Conservation (phyloP, 2,797 vertebrate species). For the Leuciscus waleckii region DNA sequence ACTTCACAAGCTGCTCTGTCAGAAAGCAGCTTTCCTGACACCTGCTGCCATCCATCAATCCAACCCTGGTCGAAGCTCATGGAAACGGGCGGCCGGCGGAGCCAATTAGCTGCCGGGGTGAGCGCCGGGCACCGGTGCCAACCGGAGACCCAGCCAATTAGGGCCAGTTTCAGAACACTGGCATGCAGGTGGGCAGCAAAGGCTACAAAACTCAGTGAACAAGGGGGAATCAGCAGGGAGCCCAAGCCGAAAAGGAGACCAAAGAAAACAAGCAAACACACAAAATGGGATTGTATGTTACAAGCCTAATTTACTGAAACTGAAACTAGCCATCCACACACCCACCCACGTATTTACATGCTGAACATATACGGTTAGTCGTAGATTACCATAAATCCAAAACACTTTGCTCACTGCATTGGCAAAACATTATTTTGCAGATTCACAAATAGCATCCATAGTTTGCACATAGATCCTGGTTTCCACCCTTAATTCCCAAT, state of each 20-base stretch:
- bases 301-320: constrained; percentile 19
- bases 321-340: constrained; percentile 25
- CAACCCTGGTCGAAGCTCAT: constrained; percentile 52
- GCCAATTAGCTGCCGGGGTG: constrained; percentile 81
- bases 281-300: background rate
- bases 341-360: constrained; percentile 8
- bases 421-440: background rate
- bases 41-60: constrained; percentile 77
- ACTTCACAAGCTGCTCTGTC: constrained; percentile 72
- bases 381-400: constrained; percentile 12
- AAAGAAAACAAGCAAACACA: constrained; percentile 34
- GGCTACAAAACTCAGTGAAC: constrained; percentile 48
- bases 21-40: constrained; percentile 74
- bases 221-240: constrained; percentile 42
- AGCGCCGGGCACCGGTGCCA: constrained; percentile 69
- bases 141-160: constrained; percentile 79
- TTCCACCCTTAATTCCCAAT: background rate
- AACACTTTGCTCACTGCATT: constrained; percentile 13
- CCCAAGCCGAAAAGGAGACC: background rate
- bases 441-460: background rate
- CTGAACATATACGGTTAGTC: background rate
- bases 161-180: constrained; percentile 66
- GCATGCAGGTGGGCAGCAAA: constrained; percentile 68
- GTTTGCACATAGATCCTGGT: background rate
- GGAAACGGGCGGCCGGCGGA: constrained; percentile 62